Conservation (phyloP, 2,113 vertebrate genomes). For the Xiphias gladius region DNA sequence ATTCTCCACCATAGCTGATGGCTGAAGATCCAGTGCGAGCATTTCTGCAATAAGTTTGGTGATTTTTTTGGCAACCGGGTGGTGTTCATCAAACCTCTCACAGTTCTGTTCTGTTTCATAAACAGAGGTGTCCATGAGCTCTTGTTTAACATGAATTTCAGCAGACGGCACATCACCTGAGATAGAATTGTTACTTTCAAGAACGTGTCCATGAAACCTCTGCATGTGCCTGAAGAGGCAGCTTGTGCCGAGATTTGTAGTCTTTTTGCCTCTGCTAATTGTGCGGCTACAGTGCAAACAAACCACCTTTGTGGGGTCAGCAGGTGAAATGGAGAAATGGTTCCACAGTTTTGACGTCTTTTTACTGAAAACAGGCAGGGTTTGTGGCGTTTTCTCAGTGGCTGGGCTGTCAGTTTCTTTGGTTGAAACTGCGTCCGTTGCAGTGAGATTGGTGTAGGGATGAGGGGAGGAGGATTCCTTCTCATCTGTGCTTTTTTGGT, state of each 20-base stretch:
- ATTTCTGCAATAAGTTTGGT: slow-evolving; percentile 97
- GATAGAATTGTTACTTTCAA: slow-evolving; percentile 88
- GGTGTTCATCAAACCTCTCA: slow-evolving; percentile 91
- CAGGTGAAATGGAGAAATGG: slow-evolving; percentile 94
- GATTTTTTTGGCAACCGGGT: slow-evolving; percentile 97
- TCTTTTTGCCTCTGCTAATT: slow-evolving; percentile 97
- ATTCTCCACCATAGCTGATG: slow-evolving; percentile 94
- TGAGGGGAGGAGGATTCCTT: slow-evolving; percentile 77
- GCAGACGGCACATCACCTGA: slow-evolving; percentile 87
- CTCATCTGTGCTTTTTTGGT: slow-evolving; percentile 86
- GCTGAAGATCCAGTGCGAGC: slow-evolving; percentile 99
- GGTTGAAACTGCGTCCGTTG: slow-evolving; percentile 85
- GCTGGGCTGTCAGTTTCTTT: slow-evolving; percentile 82
- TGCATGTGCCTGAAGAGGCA: slow-evolving; percentile 96
- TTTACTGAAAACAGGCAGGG: slow-evolving; percentile 91
- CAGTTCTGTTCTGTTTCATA: slow-evolving; percentile 81
- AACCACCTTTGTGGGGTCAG: slow-evolving; percentile 95
- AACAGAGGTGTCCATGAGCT: slow-evolving; percentile 83
- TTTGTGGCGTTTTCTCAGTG: slow-evolving; percentile 83
- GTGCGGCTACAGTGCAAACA: slow-evolving; percentile 98
- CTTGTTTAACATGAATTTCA: slow-evolving; percentile 83
- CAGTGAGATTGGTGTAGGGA: slow-evolving; percentile 85
- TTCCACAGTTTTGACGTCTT: slow-evolving; percentile 99
- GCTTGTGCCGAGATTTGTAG: slow-evolving; percentile 96
- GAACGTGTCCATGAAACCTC: slow-evolving; percentile 91